Percentiles rank a stretch among this genome's conserved stretches.
Evolutionary conservation across 2,888 invertebrate species (phyloP).

Genomic region (Mactromeris polynyma): DNA sequence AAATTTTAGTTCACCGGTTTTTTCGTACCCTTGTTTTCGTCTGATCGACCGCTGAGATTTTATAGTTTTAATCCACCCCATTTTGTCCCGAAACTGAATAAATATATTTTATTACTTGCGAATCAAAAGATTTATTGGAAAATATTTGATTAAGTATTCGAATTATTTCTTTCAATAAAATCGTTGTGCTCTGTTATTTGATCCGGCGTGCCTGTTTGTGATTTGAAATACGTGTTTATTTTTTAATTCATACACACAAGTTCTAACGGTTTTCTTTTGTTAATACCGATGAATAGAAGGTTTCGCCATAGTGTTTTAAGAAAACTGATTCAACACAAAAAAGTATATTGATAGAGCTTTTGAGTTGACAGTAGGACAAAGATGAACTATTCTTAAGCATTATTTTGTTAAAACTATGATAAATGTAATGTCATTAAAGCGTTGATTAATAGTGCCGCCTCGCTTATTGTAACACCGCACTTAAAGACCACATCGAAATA

Average conservation of each 20-base stretch:
- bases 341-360: no score
- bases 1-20: conserved; percentile 25
- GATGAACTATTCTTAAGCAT: no score
- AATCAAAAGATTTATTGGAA: conserved; percentile 19
- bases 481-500: no score
- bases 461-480: no score
- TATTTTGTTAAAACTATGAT: no score
- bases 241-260: background rate
- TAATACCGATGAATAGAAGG: background rate
- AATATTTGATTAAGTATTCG: conserved; percentile 9
- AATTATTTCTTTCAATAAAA: conserved; percentile 22
- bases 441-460: no score
- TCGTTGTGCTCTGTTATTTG: background rate
- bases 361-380: no score
- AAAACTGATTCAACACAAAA: background rate
- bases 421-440: no score
- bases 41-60: background rate
- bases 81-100: background rate
- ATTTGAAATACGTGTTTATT: background rate
- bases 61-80: background rate
- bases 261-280: background rate
- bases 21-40: conserved; percentile 1
- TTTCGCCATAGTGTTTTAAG: background rate
- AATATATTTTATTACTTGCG: conserved; percentile 9
- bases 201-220: background rate